Conservation (phyloP, 2,797 vertebrate species). For the Siniperca scherzeri region DNA sequence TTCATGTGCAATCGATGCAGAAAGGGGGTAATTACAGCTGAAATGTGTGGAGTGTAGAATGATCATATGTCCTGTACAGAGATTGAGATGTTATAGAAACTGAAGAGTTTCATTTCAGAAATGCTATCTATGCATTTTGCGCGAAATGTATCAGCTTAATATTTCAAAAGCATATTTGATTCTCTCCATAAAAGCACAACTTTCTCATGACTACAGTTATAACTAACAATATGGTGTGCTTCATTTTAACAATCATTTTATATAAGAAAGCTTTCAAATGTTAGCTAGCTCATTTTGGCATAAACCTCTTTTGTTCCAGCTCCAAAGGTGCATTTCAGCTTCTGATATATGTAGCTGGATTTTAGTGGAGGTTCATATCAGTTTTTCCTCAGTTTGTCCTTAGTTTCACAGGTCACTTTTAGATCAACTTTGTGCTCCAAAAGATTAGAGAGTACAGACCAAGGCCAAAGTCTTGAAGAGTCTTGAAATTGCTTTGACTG, state of each 20-base stretch:
- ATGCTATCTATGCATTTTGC: neutral
- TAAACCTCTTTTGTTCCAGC: constrained; percentile 2
- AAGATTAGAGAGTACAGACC: constrained; percentile 53
- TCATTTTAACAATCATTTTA: constrained; percentile 2
- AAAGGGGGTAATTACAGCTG: constrained; percentile 41
- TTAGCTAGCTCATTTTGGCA: neutral
- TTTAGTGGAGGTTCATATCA: constrained; percentile 17
- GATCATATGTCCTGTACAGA: neutral
- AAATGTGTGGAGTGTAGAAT: neutral
- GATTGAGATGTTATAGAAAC: neutral
- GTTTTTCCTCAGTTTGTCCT: constrained; percentile 17
- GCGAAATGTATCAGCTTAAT: neutral
- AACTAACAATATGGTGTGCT: neutral
- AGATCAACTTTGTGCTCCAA: constrained; percentile 43
- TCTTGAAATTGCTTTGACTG: constrained; percentile 59
- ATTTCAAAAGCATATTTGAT: constrained; percentile 1
- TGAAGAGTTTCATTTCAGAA: neutral
- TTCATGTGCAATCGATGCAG: constrained; percentile 29
- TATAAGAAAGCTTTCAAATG: neutral
- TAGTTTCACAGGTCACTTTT: constrained; percentile 45
- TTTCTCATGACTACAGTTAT: neutral
- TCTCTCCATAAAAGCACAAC: neutral
- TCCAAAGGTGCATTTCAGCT: neutral
- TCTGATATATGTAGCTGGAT: neutral
- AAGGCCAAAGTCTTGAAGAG: constrained; percentile 55